Evolutionary conservation across 2,113 vertebrate species (phyloP), one percentile per base, ranked within the genome.

Genomic region (Planiliza haematocheilus): DNA sequence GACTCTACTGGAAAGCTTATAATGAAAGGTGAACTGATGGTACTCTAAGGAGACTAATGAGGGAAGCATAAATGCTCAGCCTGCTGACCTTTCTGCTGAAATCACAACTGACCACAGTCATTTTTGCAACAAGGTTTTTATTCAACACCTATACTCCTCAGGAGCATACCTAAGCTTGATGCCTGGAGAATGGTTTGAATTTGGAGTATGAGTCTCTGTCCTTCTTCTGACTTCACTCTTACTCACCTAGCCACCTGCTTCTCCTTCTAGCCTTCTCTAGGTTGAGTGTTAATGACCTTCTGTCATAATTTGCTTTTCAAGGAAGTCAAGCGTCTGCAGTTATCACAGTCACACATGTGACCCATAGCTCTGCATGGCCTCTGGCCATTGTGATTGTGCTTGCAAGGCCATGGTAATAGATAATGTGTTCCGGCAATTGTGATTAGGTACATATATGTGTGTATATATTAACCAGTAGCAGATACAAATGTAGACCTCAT

Each of bases 221-320:
- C 36, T 59, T 11, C 36, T 64, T 2, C 9, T 30, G 39, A 4
- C 10, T 59, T 38, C 18, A 2, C 18, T 3, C 37, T 8, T 12
- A n/a, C n/a, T 18, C 9, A 10, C 14, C 46, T 30, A 30, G 24
- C 5, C 24, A 30, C 24, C 24, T 30, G 24, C 39, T 0, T 41
- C 46, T 36, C 4, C 34, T 10, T 10, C 13, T 0, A 13, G 20
- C 13, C 7, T 1, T 39, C 45, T 37, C 16, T 39, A 13, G 38
- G 30, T 16, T 14, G 36, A 43, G 59, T 50, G 56, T 70, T 59
- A 77, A 71, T 76, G 36, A 49, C 45, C 20, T 50, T 48, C 55
- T 51, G 38, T 58, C 48, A 68, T 74, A 72, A 56, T 45, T 49
- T 72, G 50, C 14, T 74, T 52, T 50, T 65, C 43, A 43, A 67